Evolutionary conservation across 2,888 invertebrate genomes (phyloP), one percentile per base, ranked within the genome.

Genomic region (Epsilonema sp.): DNA sequence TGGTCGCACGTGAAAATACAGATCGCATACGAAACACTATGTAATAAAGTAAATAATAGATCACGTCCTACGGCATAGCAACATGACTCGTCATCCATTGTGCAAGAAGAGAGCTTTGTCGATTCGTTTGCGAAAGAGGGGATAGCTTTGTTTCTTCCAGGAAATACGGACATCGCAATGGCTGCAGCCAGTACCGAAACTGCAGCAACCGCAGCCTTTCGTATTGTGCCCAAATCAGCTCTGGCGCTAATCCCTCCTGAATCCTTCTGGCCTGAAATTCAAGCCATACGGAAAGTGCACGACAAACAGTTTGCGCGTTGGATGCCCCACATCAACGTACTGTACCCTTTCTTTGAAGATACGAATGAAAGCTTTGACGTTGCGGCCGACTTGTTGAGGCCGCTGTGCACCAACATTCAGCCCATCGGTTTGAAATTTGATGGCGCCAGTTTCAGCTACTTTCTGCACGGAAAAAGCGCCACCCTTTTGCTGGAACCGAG

Each of bases 241-340:
- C 31, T 31, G 8, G 8, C 8, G 8, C 31, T 31, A 31, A 31
- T 31, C 16, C 31, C 31, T 16, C 8, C 8, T 16, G 8, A 31
- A 31, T 31, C 31, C 8, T 31, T 31, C 8, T 31, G 31, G 31
- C 8, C 31, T 8, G 8, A 8, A 16, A 31, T 77, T 65, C 74
- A 77, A 54, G 64, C 94, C 19, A 49, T 80, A 0, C 69, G 90
- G 24, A 71, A 74, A 4, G 74, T 71, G 2, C 74, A 80, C 45
- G 63, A 76, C 21, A 63, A 85, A 11, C 31, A 31, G 16, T 31
- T 31, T 16, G 8, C 8, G 8, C 31, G 31, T 16, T 31, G 31
- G 31, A 31, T 31, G 31, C 31, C 31, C 16, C 31, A 31, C 31
- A 31, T 31, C 31, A 31, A 31, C 31, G 31, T 31, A 11, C 31